Percentiles rank a stretch among this genome's conserved stretches.
These are phyloP conservation scores for Catostomus latipinnis DNA, from an alignment of 2,797 vertebrate genomes.

Conservation along the genomic window DNA sequence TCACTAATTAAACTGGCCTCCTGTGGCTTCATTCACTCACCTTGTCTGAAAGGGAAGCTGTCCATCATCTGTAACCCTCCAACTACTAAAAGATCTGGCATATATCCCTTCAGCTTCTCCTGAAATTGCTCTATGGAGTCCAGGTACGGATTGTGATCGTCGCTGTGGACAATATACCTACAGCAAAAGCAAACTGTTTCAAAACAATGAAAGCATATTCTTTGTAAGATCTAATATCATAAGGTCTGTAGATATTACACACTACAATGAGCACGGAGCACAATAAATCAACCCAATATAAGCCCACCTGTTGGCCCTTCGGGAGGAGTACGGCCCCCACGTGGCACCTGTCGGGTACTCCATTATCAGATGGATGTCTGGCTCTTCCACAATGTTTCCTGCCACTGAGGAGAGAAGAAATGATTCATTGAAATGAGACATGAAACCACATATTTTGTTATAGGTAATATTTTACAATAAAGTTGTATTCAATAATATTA, in stretches of 20 bases:
- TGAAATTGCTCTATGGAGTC: slow-evolving; percentile 83
- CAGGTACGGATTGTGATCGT: slow-evolving; percentile 84
- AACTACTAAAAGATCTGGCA: slow-evolving; percentile 82
- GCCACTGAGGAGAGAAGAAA: slow-evolving; percentile 73
- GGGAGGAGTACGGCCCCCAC: slow-evolving; percentile 81
- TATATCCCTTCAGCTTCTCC: slow-evolving; percentile 72
- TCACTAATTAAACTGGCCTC: too few species aligned
- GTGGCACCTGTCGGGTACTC: slow-evolving; percentile 82
- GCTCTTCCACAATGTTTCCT: slow-evolving; percentile 80
- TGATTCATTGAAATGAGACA: too few species aligned
- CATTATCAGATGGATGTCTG: slow-evolving; percentile 85
- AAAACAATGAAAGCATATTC: neutral
- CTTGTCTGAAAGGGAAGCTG: slow-evolving; percentile 82
- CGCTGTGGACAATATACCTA: slow-evolving; percentile 87
- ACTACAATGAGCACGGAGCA: neutral
- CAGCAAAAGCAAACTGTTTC: neutral
- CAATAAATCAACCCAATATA: neutral
- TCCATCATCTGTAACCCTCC: slow-evolving; percentile 89
- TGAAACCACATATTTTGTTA: too few species aligned
- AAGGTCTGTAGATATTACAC: neutral
- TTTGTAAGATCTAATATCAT: neutral
- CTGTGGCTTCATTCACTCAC: slow-evolving; percentile 58
- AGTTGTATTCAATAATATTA: too few species aligned
- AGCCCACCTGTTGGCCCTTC: slow-evolving; percentile 83
- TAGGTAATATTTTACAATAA: too few species aligned